A percentile compares a stretch with the other conserved stretches of the same genome.
Conservation (phyloP, 2,797 vertebrate genomes). For the Heterohyrax brucei region DNA sequence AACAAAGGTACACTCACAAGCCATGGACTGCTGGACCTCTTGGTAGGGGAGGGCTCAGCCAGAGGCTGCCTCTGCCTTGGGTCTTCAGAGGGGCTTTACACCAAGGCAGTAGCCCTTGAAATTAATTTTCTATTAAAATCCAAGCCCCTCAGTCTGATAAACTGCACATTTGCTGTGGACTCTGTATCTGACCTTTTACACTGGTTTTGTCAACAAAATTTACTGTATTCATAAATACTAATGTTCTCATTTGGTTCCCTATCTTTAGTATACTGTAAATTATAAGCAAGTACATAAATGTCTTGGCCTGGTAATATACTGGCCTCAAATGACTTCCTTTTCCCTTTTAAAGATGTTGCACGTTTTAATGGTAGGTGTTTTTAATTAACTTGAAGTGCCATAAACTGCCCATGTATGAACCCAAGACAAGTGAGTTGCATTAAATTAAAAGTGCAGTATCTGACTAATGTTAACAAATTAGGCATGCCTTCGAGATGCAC, state of each 20-base stretch:
- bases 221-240: constrained; percentile 79
- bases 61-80: background rate
- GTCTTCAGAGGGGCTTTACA: constrained; percentile 40
- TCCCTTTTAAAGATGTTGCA: constrained; percentile 78
- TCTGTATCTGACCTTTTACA: constrained; percentile 80
- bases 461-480: constrained; percentile 92
- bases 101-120: constrained; percentile 60
- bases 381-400: constrained; percentile 89
- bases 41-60: background rate
- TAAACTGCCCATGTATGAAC: constrained; percentile 89
- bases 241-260: constrained; percentile 78
- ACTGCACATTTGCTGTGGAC: constrained; percentile 78
- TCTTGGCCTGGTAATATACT: constrained; percentile 75
- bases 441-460: constrained; percentile 89
- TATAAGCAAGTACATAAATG: constrained; percentile 78
- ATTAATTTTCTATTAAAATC: constrained; percentile 82
- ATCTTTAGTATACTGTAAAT: constrained; percentile 85
- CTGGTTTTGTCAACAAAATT: constrained; percentile 82
- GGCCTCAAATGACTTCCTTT: constrained; percentile 84
- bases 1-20: accelerated
- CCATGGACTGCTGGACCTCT: background rate
- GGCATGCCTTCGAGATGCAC: constrained; percentile 84
- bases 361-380: constrained; percentile 87
- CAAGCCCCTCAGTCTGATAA: constrained; percentile 73
- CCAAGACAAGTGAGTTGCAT: constrained; percentile 87